Evolutionary conservation across 1,140 invertebrate genomes (phyloP).

Genomic region (Scaptodrosophila lebanonensis): DNA sequence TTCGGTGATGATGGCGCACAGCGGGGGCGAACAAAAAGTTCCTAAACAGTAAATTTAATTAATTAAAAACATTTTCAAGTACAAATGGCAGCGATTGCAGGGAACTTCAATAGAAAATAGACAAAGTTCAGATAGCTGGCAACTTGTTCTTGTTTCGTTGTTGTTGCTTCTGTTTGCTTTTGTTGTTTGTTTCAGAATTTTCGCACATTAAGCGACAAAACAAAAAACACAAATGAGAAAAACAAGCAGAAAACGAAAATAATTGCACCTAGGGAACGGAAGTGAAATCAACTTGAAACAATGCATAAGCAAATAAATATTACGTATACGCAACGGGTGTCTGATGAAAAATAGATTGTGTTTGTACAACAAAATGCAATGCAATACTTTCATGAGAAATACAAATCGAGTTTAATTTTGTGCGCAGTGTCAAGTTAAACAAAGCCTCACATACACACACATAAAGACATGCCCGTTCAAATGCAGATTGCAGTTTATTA

Average conservation of each 20-base stretch:
- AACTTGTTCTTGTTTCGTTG: slow-evolving; percentile 21
- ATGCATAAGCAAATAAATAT: slow-evolving; percentile 15
- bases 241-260: slow-evolving; percentile 15
- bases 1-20: no score
- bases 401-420: neutral
- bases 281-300: slow-evolving; percentile 30
- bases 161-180: no score
- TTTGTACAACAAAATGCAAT: slow-evolving; percentile 9
- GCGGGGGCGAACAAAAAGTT: neutral
- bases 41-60: slow-evolving; percentile 39
- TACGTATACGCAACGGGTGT: slow-evolving; percentile 38
- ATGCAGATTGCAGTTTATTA: no score
- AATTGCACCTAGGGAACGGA: slow-evolving; percentile 29
- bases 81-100: slow-evolving; percentile 12
- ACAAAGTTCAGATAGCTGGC: slow-evolving; percentile 34
- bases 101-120: slow-evolving; percentile 18
- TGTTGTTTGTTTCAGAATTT: no score
- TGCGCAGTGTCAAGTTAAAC: no score
- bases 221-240: slow-evolving; percentile 17
- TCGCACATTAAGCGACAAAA: no score
- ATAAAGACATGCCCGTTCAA: no score
- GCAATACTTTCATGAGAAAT: neutral
- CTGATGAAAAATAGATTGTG: slow-evolving; percentile 7
- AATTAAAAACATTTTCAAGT: slow-evolving; percentile 35
- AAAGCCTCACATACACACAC: no score